Evolutionary conservation across 2,797 vertebrate species (phyloP), one percentile per base, ranked within the genome.

Genomic region (Typhlichthys eigenmanni): DNA sequence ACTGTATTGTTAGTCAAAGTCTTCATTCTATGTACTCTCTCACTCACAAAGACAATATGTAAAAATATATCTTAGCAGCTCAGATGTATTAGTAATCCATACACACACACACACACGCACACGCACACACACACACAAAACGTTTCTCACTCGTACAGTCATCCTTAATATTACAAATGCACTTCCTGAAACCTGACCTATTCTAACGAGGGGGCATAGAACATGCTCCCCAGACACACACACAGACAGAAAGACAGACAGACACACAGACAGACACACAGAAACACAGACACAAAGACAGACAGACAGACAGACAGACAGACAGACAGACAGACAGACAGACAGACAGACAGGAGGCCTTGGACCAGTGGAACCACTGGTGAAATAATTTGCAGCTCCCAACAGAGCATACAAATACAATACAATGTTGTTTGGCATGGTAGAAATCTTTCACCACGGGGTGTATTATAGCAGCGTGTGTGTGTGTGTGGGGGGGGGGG

Each of bases 301-400:
- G 19, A 13, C 13, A 29, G 3, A 55, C 19, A 13, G 49, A 62
- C 60, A 53, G 49, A 52, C 43, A 46, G 52, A 55, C 38, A 24
- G 49, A 57, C 11, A 43, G 19, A 19, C 2, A 19, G 19, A 19
- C 52, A 13, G 19, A 13, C 13, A 29, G 3, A 55, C 19, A 13
- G 49, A 62, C 60, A 53, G 49, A 52, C 43, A 46, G 52, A 55
- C 38, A 24, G 49, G 17, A n/a, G 6, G 49, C 47, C 56, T 63
- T 47, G 32, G 47, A 68, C 43, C 13, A 62, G 38, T 61, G 8
- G 34, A 66, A 45, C 16, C 24, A 51, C 56, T n/a, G 58, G 64
- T 69, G 63, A 64, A 70, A 74, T 60, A 53, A 66, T 43, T 46
- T 48, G 38, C 57, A 75, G 24, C 11, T 66, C 47, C 38, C n/a